Conservation (phyloP, 2,113 vertebrate genomes). For the Leucoraja erinaceus region DNA sequence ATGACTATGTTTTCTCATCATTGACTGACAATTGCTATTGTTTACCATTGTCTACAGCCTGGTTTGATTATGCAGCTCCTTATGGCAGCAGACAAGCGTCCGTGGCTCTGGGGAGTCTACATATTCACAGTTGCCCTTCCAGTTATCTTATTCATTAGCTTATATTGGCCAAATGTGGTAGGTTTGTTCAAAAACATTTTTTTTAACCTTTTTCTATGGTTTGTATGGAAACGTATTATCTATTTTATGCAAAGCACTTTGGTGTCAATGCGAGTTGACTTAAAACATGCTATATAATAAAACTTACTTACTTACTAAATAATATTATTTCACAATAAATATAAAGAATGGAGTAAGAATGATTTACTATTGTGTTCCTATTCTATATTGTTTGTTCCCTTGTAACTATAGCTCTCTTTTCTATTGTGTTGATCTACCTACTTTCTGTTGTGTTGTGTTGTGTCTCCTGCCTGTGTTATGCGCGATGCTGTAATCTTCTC, state of each 20-base stretch:
- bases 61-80: constrained; percentile 55
- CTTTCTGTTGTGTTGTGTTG: neutral
- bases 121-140: constrained; percentile 65
- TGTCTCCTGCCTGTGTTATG: neutral
- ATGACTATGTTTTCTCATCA: neutral
- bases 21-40: neutral
- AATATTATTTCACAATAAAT: neutral
- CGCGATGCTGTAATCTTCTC: neutral
- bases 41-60: constrained; percentile 41
- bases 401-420: neutral
- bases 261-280: too few relatives aligned
- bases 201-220: too few relatives aligned
- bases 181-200: neutral
- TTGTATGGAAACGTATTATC: too few relatives aligned
- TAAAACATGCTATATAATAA: too few relatives aligned
- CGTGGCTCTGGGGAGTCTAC: constrained; percentile 65
- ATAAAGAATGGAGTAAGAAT: neutral
- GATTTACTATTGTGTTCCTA: neutral
- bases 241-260: too few relatives aligned
- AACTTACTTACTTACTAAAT: too few relatives aligned
- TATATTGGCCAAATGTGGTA: constrained; percentile 69
- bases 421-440: neutral
- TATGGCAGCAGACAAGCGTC: constrained; percentile 51
- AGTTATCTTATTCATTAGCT: constrained; percentile 60
- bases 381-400: neutral